Conservation (phyloP, 2,113 vertebrate species). For the Delphinus delphis region DNA sequence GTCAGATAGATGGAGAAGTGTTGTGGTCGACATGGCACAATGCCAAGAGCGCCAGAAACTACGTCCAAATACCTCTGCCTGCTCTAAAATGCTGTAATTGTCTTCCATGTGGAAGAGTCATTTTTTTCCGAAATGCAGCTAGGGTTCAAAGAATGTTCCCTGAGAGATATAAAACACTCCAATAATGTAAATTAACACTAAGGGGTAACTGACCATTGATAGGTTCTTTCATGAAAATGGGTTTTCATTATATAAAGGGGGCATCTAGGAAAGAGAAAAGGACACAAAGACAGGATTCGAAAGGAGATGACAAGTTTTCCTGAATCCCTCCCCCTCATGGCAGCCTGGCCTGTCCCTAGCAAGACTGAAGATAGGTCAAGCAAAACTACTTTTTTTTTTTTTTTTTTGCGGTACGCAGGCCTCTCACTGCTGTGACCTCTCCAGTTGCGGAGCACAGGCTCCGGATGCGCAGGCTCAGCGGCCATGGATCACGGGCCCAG, state of each 20-base stretch:
- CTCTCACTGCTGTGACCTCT: too few species aligned
- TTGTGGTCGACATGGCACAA: background rate
- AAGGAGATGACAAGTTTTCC: background rate
- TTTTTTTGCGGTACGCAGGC: too few species aligned
- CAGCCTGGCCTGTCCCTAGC: background rate
- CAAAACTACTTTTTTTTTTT: background rate
- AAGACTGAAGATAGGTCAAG: slow-evolving; percentile 2
- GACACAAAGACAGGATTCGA: background rate
- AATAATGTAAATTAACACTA: slow-evolving; percentile 22
- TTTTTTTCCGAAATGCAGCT: background rate
- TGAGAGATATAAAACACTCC: background rate
- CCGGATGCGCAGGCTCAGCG: too few species aligned
- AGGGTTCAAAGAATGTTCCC: background rate
- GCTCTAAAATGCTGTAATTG: background rate
- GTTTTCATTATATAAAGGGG: background rate
- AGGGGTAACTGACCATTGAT: background rate
- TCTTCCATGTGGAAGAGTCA: background rate
- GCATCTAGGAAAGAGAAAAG: background rate
- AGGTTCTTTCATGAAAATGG: background rate
- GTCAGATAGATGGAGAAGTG: background rate
- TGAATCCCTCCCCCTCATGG: background rate
- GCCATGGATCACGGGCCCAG: too few species aligned
- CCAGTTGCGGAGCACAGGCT: too few species aligned
- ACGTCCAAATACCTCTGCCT: background rate
- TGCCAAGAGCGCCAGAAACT: background rate